phyloP scores from a whole-genome alignment of 2,888 invertebrate species.

The Coenonympha arcania region DNA sequence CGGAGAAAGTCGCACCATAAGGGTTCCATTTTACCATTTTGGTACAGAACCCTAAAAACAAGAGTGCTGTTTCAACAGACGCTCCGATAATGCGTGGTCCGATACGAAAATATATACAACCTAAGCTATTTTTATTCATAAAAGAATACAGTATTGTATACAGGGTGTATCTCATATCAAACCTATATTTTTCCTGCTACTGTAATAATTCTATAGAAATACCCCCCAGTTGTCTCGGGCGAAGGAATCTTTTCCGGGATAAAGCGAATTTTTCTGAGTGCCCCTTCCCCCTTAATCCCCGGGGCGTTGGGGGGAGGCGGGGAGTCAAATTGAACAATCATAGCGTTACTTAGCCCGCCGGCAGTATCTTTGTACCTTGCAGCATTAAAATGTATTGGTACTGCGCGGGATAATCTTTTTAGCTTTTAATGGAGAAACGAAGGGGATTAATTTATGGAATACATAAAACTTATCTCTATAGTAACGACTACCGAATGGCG shows the following conservation, averaged over 20 bases:
- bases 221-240: slow-evolving; percentile 11
- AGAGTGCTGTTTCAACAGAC: too few species aligned
- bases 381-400: slow-evolving; percentile 2
- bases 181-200: not conserved
- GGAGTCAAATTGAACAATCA: slow-evolving; percentile 37
- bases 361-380: slow-evolving; percentile 5
- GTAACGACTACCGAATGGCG: too few species aligned
- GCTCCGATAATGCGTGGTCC: not conserved
- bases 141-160: not conserved
- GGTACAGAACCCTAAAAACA: too few species aligned
- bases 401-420: slow-evolving; percentile 2
- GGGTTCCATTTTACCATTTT: too few species aligned
- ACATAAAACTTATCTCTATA: too few species aligned
- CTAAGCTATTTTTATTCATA: not conserved
- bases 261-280: slow-evolving; percentile 24
- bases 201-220: slow-evolving; percentile 9
- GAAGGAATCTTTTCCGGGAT: slow-evolving; percentile 14
- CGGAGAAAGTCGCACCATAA: too few species aligned
- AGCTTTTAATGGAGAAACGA: slow-evolving; percentile 2
- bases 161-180: slow-evolving; percentile 4
- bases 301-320: slow-evolving; percentile 20
- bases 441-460: not conserved
- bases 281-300: slow-evolving; percentile 27
- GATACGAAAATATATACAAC: not conserved
- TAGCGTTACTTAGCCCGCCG: slow-evolving; percentile 26